Conservation (phyloP, 2,113 vertebrate genomes). For the Mobula birostris region DNA sequence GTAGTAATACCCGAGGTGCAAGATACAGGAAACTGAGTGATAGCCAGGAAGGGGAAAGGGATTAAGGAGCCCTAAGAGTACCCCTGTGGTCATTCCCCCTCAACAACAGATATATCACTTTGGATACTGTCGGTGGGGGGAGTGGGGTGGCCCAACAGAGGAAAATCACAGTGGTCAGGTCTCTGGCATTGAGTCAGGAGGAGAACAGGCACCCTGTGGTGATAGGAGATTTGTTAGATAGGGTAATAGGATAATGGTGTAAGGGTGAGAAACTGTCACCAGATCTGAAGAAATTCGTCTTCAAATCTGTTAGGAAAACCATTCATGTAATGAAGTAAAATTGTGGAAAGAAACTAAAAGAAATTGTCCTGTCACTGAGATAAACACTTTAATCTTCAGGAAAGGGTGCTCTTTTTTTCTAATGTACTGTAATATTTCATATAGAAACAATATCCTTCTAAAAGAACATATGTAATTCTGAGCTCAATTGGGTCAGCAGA, state of each 20-base stretch:
- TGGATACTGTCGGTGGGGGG: too few relatives aligned
- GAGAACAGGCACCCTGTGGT: too few relatives aligned
- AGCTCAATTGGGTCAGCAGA: background rate
- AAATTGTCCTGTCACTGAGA: background rate
- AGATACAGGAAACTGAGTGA: too few relatives aligned
- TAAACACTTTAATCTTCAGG: background rate
- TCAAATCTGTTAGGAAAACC: background rate
- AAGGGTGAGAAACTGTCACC: background rate
- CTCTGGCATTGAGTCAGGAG: too few relatives aligned
- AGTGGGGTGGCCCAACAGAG: too few relatives aligned
- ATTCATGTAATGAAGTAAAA: background rate
- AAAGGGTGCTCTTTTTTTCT: background rate
- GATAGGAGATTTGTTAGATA: too few relatives aligned
- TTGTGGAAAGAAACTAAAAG: background rate
- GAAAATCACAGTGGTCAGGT: too few relatives aligned
- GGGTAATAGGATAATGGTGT: background rate
- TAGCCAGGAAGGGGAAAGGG: too few relatives aligned
- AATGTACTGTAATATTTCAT: background rate
- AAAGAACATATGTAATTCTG: background rate
- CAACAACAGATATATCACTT: too few relatives aligned
- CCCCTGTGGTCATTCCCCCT: too few relatives aligned
- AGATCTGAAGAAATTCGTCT: background rate
- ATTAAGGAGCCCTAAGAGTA: too few relatives aligned
- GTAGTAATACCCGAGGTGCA: too few relatives aligned
- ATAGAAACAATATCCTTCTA: background rate